phyloP scores from a whole-genome alignment of 2,113 vertebrate genomes.

The Taurulus bubalis region DNA sequence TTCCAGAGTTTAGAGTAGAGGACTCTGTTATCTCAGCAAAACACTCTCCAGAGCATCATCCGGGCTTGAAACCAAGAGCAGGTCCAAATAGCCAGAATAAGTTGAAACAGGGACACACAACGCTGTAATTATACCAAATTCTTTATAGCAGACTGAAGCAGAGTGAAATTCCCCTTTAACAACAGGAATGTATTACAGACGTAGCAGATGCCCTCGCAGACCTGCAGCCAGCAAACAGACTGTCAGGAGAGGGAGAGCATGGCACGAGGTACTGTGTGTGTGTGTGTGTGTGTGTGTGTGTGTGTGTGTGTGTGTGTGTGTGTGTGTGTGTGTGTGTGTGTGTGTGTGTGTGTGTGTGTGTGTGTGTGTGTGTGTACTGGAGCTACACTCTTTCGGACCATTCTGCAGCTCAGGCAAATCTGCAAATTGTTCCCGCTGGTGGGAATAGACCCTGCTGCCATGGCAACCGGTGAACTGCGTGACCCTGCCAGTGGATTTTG shows the following conservation, averaged over 20 bases:
- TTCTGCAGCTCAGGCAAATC: conserved; percentile 52
- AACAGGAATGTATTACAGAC: conserved; percentile 23
- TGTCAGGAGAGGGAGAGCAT: conserved; percentile 7
- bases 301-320: conserved; percentile 12
- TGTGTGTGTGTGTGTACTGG: background rate
- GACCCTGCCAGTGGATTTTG: conserved; percentile 42
- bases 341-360: background rate
- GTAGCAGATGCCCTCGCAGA: conserved; percentile 3
- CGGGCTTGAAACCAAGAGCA: background rate
- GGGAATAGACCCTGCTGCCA: conserved; percentile 52
- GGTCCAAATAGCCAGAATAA: conserved; percentile 17
- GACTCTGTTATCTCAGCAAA: background rate
- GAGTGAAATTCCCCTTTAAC: conserved; percentile 51
- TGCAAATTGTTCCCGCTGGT: conserved; percentile 43
- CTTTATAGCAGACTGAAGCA: conserved; percentile 27
- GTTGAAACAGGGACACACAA: background rate
- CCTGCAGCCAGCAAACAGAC: conserved; percentile 29
- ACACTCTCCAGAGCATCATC: conserved; percentile 1
- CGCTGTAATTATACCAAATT: conserved; percentile 28
- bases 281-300: background rate
- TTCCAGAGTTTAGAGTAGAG: too few species aligned
- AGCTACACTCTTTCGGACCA: conserved; percentile 27
- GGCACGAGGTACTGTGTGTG: background rate
- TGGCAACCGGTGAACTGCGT: conserved; percentile 66
- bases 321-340: background rate